Evolutionary conservation across 2,888 invertebrate species (phyloP).

Genomic region (Sinhomidia bicolor): DNA sequence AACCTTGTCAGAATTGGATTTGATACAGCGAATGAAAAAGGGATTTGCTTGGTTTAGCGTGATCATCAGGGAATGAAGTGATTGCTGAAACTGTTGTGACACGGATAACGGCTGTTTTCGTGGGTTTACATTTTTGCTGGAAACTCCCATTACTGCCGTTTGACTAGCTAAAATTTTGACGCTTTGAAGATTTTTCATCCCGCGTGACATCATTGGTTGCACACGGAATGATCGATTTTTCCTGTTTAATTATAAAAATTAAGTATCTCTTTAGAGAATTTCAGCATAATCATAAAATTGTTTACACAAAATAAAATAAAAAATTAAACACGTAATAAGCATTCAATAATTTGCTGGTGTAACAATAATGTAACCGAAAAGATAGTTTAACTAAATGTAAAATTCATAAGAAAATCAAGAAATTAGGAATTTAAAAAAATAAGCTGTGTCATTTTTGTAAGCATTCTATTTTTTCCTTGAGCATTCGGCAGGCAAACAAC

Average conservation of each 20-base stretch:
- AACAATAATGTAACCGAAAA: no score
- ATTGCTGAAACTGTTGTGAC: slow-evolving; percentile 97
- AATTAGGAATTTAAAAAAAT: no score
- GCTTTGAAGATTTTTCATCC: slow-evolving; percentile 94
- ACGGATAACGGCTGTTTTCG: slow-evolving; percentile 95
- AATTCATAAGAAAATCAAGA: no score
- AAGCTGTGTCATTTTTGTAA: no score
- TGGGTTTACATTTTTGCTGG: slow-evolving; percentile 84
- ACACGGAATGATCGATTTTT: slow-evolving; percentile 96
- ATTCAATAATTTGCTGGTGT: no score
- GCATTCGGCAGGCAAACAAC: no score
- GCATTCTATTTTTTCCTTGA: no score
- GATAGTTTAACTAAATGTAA: no score
- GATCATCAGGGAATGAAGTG: slow-evolving; percentile 95
- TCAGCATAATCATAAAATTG: neutral
- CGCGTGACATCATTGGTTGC: slow-evolving; percentile 92
- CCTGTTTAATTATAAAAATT: slow-evolving; percentile 84
- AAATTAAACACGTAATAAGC: neutral
- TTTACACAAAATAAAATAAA: neutral
- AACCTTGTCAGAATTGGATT: slow-evolving; percentile 95
- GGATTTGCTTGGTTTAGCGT: slow-evolving; percentile 95
- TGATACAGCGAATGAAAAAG: slow-evolving; percentile 95
- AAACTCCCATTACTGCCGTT: slow-evolving; percentile 83
- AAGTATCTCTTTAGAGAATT: neutral
- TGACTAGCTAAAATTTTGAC: slow-evolving; percentile 94